phyloP scores from a whole-genome alignment of 2,113 vertebrate genomes.

The Bombycilla garrulus region DNA sequence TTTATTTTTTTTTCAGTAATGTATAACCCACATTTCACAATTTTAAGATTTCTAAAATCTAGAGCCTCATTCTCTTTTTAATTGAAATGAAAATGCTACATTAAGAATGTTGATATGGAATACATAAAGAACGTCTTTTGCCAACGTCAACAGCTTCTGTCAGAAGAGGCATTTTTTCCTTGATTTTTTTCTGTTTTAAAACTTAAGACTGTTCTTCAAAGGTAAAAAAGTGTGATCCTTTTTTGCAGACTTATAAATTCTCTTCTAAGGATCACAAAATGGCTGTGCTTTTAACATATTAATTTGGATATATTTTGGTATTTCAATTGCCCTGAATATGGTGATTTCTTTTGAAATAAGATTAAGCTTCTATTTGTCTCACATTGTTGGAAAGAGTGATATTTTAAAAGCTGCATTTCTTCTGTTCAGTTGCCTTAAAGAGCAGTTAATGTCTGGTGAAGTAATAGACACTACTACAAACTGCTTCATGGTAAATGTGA shows the following conservation, averaged over 20 bases:
- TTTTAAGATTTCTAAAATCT: neutral
- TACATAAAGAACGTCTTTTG: neutral
- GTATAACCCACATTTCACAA: neutral
- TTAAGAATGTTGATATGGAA: neutral
- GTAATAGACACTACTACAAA: neutral
- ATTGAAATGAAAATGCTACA: neutral
- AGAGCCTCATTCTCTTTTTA: neutral
- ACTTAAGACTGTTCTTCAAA: neutral
- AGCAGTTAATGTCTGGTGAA: neutral
- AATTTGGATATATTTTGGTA: neutral
- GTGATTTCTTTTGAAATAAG: neutral
- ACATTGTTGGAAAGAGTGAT: neutral
- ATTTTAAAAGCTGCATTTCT: neutral
- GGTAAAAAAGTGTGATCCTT: neutral
- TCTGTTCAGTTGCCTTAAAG: neutral
- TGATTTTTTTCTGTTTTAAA: neutral
- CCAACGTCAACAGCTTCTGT: neutral
- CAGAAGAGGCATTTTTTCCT: neutral
- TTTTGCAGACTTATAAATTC: neutral
- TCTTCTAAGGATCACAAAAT: neutral
- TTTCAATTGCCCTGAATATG: neutral
- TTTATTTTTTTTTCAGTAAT: neutral
- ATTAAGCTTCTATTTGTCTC: neutral
- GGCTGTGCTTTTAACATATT: neutral
- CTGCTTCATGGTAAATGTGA: neutral